These are phyloP conservation scores for Caenorhabditis briggsae DNA, from an alignment of 1,140 invertebrate species.

Conservation along the genomic window DNA sequence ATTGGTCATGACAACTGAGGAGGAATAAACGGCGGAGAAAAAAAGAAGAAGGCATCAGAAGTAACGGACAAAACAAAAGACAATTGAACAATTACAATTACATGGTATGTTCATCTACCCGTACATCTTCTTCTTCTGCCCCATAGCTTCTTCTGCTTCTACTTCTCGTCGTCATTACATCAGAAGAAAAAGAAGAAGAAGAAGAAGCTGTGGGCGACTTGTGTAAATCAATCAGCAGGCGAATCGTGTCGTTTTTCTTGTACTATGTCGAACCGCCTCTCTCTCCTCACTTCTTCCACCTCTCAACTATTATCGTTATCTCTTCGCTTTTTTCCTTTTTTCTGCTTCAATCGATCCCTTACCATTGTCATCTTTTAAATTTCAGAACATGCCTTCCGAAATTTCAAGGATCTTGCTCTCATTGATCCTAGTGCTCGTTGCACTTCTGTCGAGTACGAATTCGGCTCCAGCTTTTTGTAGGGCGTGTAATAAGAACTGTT, in stretches of 20 bases:
- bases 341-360: constrained; percentile 33
- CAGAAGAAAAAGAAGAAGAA: constrained; percentile 36
- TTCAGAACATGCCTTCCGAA: constrained; percentile 23
- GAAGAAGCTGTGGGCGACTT: constrained; percentile 45
- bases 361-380: neutral
- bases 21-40: constrained; percentile 5
- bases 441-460: neutral
- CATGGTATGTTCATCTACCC: constrained; percentile 55
- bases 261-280: constrained; percentile 52
- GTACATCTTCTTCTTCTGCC: constrained; percentile 39
- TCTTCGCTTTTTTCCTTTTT: neutral
- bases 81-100: constrained; percentile 53
- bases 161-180: constrained; percentile 46
- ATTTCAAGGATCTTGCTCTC: constrained; percentile 34
- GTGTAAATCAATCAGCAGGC: constrained; percentile 54
- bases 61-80: constrained; percentile 46
- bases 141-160: constrained; percentile 22
- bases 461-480: constrained; percentile 58
- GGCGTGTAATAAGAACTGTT: constrained; percentile 62
- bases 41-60: neutral
- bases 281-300: neutral
- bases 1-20: constrained; percentile 47
- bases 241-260: constrained; percentile 53
- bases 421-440: constrained; percentile 1
- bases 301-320: constrained; percentile 30